Base-by-base conservation (phyloP, 2,797 vertebrate genomes). In the Xenentodon cancila region DNA sequence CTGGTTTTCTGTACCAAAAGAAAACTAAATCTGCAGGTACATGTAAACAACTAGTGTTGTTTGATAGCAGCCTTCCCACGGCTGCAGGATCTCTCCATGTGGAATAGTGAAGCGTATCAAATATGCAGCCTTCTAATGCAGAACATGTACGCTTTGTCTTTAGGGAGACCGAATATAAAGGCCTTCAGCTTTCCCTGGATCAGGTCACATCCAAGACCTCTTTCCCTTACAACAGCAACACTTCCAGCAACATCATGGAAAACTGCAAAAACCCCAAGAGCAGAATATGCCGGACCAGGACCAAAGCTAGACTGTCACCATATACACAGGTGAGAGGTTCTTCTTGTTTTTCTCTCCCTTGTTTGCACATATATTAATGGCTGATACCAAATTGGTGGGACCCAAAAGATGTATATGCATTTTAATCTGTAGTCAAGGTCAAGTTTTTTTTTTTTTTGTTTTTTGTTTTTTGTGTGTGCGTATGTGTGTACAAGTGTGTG, bases 101-200 rank as follows among this genome's bases (percentile, higher is more conserved):
- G 13, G 37, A 40, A 16, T 40, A 16, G 9, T 40, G 37, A 5
- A 40, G 13, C 15, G 4, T 40, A 40, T 40, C 37, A 40, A 16
- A 40, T 16, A 13, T 40, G 12, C 5, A 13, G 13, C 37, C 13
- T 40, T 40, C 37, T 40, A 15, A 40, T 40, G 37, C 37, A 40
- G 37, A 40, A 40, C 37, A 15, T 40, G 13, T 13, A 16, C 4
- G 3, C 2, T 75, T 81, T 80, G 43, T 85, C 66, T 71, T 37
- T 80, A 99, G 97, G 89, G 96, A 99, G 80, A 96, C 95, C 0
- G 97, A 99, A 83, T 99, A 98, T 76, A 98, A 98, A 92, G 97
- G 96, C 59, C 92, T 99, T 7, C 98, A 99, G 87, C 94, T 99
- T 55, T 98, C 97, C 17, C 82, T 99, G 88, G 97, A 99, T 91